Evolutionary conservation across 1,140 invertebrate species (phyloP).

Genomic region (Potamilus streckersoni): DNA sequence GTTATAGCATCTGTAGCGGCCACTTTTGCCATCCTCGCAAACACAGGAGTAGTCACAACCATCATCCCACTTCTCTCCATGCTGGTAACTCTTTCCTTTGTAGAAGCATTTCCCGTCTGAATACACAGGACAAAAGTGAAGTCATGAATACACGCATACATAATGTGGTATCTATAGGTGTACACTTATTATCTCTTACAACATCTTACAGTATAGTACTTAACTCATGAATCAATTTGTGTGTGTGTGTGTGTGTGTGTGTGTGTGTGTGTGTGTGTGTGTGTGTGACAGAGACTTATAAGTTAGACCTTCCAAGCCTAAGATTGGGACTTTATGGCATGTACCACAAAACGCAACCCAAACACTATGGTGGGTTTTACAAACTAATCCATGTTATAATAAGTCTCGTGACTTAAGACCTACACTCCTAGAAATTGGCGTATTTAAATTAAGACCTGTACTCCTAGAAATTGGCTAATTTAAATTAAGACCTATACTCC

Average conservation of each 20-base stretch:
- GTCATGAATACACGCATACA: neutral
- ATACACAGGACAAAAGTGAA: neutral
- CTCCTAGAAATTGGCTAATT: too few relatives aligned
- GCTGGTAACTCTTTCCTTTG: constrained; percentile 49
- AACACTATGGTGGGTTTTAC: too few relatives aligned
- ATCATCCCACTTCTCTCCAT: constrained; percentile 52
- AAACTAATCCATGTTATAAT: too few relatives aligned
- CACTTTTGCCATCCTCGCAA: constrained; percentile 43
- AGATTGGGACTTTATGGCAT: too few relatives aligned
- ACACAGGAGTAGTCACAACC: constrained; percentile 57
- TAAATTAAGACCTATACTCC: too few relatives aligned
- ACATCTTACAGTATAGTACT: neutral
- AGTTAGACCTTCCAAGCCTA: too few relatives aligned
- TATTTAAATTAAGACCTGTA: too few relatives aligned
- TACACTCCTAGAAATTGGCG: too few relatives aligned
- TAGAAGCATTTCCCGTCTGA: constrained; percentile 53
- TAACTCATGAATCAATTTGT: neutral
- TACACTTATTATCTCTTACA: neutral
- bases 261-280: neutral
- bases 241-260: neutral
- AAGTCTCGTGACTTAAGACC: too few relatives aligned
- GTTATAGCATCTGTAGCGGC: constrained; percentile 53
- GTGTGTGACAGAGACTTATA: neutral
- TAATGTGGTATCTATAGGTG: neutral
- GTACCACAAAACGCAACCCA: neutral